Base-by-base conservation (phyloP, 53 echinoderm and acorn worm genomes). In the Holothuria leucospilota region DNA sequence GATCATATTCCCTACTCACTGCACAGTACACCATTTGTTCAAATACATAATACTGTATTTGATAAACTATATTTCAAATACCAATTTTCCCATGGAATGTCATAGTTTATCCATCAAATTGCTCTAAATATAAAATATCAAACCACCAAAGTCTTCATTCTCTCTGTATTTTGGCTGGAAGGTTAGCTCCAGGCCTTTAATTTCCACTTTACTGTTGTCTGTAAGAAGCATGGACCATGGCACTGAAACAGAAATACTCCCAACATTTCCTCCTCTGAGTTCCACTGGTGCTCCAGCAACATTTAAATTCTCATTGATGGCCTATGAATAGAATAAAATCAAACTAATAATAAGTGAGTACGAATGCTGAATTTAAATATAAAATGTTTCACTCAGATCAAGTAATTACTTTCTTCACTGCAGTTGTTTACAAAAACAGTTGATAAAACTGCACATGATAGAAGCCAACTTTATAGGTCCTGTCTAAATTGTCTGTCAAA, bases 221-320 rank as follows among this genome's bases (percentile, higher is more conserved):
- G 93, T 95, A 25, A 99, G 95, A 52, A 99, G 91, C 20, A 95
- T 90, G 4, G 95, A 95, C 99, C 99, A 99, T 23, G 99, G 99
- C 13, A 99, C 93, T 59, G 92, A 92, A 59, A 99, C 95, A 0
- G 99, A 93, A 82, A 99, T 99, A 74, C 99, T 99, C n/a, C 95
- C 95, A 69, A 99, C 95, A 13, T 82, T 86, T 38, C 99, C 99
- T 87, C 95, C 95, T 29, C 95, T 90, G 68, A 99, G 92, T 88
- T 99, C 99, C 42, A 99, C 91, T 21, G 99, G 99, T 63, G 99
- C 93, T 2, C 93, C 90, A 69, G 92, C 84, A 29, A 69, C 95
- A 63, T 93, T 93, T 51, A 95, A 71, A 9, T 95, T 88, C 74
- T 99, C 99, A 89, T 99, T 99, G 62, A 99, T 85, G 68, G 91